A percentile compares a stretch with the other conserved stretches of the same genome.
phyloP scores from a whole-genome alignment of 2,797 vertebrate genomes.

The Xenops minutus region DNA sequence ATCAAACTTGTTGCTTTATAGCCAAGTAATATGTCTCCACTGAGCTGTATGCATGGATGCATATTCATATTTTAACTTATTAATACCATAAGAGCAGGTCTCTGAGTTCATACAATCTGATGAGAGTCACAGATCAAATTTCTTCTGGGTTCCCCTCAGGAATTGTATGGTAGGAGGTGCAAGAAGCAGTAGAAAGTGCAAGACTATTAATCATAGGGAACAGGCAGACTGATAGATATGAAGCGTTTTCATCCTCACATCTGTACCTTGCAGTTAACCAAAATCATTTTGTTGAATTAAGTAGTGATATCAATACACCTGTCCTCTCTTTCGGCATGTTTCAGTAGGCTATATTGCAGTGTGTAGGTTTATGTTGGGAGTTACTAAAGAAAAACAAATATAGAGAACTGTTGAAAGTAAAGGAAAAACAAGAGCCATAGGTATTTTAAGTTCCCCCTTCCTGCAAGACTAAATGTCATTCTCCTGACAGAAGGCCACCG shows the following conservation, averaged over 20 bases:
- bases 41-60: rapidly evolving
- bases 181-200: background rate
- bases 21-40: background rate
- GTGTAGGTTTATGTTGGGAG: background rate
- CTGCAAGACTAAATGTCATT: background rate
- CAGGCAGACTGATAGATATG: background rate
- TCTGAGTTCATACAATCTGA: background rate
- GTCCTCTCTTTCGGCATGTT: background rate
- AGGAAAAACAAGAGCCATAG: background rate
- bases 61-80: background rate
- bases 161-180: rapidly evolving
- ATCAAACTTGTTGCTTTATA: background rate
- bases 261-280: background rate
- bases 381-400: background rate
- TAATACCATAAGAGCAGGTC: background rate
- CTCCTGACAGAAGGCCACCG: background rate
- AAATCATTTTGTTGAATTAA: background rate
- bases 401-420: background rate
- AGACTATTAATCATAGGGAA: background rate
- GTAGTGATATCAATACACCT: background rate
- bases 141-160: background rate
- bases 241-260: background rate
- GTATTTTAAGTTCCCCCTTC: background rate
- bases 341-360: background rate
- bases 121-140: background rate